Evolutionary conservation across 1,140 invertebrate species (phyloP), one percentile per base, ranked within the genome.

Genomic region (Nomia melanderi): DNA sequence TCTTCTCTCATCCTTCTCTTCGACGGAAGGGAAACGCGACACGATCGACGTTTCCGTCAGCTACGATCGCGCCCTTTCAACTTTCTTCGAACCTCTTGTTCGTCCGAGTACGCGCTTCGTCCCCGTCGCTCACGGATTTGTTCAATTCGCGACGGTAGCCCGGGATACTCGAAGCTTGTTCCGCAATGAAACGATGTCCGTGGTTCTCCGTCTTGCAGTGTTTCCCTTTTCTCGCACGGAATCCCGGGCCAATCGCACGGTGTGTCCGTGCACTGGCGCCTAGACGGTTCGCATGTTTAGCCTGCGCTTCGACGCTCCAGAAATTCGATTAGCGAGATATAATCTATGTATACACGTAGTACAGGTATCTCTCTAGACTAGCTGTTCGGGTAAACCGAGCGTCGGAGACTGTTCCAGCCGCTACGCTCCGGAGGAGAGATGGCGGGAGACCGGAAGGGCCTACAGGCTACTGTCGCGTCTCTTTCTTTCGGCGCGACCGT

Each of bases 261-360:
- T 11, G 11, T 11, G 62, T 25, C 54, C 47, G 20, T 41, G 71
- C 71, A 23, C 41, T 27, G 29, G 11, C n/a, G 12, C 12, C 65
- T 74, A 54, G 17, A 31, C 11, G 20, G 39, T 27, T n/a, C 60
- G 57, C 36, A 25, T 20, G 27, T n/a, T 60, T n/a, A n/a, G n/a
- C n/a, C n/a, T n/a, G n/a, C n/a, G n/a, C n/a, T 31, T 72, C 33
- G 23, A 31, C 50, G 41, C 56, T 71, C 41, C 66, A 62, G 1
- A 41, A 60, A 62, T 62, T 70, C 73, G 54, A 53, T 62, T 25
- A 63, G 31, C 33, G 20, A 63, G 56, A 81, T 74, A 79, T 56
- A n/a, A 69, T 44, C 50, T 79, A 81, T 64, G 79, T 71, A 50
- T 81, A 80, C 71, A 56, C 23, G 33, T 73, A 66, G 17, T 77